These are phyloP conservation scores for Drosophila subpulchrella DNA, from an alignment of 1,140 invertebrate genomes.

Conservation along the genomic window DNA sequence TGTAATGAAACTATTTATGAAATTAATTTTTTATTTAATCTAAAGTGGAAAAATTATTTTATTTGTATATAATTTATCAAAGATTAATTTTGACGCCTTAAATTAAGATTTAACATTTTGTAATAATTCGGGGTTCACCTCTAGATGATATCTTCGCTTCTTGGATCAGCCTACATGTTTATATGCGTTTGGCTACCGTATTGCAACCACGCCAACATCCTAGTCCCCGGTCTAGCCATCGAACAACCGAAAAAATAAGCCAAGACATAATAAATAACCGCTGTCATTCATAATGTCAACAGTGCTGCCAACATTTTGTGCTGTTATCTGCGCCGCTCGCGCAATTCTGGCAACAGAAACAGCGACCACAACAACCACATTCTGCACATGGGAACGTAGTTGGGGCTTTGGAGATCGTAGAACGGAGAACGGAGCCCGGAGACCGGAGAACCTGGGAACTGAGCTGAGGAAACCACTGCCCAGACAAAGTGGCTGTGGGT, in stretches of 20 bases:
- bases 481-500: conserved; percentile 70
- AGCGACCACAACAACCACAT: conserved; percentile 58
- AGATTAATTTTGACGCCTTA: too few species aligned
- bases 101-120: not conserved
- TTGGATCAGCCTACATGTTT: conserved; percentile 15
- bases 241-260: conserved; percentile 40
- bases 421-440: conserved; percentile 14
- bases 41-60: too few species aligned
- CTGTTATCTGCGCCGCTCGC: conserved; percentile 73
- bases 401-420: conserved; percentile 18
- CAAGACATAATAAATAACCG: conserved; percentile 83
- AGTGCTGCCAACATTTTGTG: conserved; percentile 83
- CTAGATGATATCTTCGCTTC: conserved; percentile 8
- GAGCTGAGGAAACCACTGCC: conserved; percentile 45
- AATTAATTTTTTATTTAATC: too few species aligned
- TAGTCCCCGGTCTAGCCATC: conserved; percentile 6
- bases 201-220: conserved; percentile 17
- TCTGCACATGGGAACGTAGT: conserved; percentile 46
- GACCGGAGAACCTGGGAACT: conserved; percentile 41
- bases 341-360: conserved; percentile 77
- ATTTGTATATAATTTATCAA: too few species aligned
- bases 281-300: conserved; percentile 83
- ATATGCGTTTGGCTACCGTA: conserved; percentile 40
- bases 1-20: too few species aligned
- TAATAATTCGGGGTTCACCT: not conserved